Base-by-base conservation (phyloP, 92 coral and sea anemone species). In the Actinernus sp. region DNA sequence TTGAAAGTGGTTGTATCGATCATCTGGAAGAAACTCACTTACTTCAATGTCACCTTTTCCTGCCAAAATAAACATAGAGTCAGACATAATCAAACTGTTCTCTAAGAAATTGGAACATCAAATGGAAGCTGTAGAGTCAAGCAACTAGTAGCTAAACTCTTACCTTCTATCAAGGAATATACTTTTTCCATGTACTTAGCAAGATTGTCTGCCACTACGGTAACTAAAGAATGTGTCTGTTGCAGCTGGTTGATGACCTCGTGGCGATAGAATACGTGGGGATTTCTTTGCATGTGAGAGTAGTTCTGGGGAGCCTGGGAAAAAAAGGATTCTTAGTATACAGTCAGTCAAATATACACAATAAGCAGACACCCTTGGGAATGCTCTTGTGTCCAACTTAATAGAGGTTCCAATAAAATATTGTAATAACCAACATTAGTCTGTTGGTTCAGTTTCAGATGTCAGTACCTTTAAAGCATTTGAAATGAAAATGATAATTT, bases 251-350 rank as follows among this genome's bases (percentile, higher is more conserved):
- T 94, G 74, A 94, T 92, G 26, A 94, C 98, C 70, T 94, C 98
- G 60, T 94, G 98, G 21, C 98, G 86, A 65, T 94, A 94, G 63
- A 83, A 94, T 12, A 91, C 98, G 60, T 94, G 98, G 0, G 98
- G 98, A 68, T 91, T 94, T 52, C 97, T 84, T 64, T 94, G 98
- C 52, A 88, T 85, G 66, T 94, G 98, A 0, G 98, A 94, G 62
- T 94, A 94, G 79, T 94, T 94, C 60, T 94, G 98, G 52, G 98
- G 98, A 22, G 98, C 98, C 98, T 94, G 19, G 19, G 40, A 63
- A 29, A 62, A 14, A n/a, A 31, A 3, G 12, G 18, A 9, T n/a
- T n/a, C n/a, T n/a, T n/a, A n/a, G n/a, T n/a, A n/a, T n/a, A n/a
- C n/a, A n/a, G n/a, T n/a, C n/a, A n/a, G n/a, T n/a, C n/a, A n/a